Base-by-base conservation (phyloP, 1,140 invertebrate genomes). In the Homalodisca vitripennis region DNA sequence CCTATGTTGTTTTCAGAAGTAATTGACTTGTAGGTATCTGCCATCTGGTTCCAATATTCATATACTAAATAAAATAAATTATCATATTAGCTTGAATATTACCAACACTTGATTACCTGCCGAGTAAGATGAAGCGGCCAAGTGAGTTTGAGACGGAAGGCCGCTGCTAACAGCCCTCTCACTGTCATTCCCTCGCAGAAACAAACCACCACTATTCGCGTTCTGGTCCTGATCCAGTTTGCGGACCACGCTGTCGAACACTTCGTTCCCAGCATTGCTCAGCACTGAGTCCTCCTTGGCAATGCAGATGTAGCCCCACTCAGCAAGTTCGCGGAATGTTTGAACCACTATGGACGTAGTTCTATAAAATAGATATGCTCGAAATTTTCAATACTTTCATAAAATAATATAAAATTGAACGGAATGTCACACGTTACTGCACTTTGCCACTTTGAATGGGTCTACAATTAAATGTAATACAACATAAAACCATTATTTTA, bases 141-240 rank as follows among this genome's bases (percentile, higher is more conserved):
- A 0, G 81, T 83, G 62, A 79, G 79, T 71, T 84, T 85, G 3
- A 82, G 81, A 51, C 83, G 78, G 53, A 84, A 79, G n/a, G 83
- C 82, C 0, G 85, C 85, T 63, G 81, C 79, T 22, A 87, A 76
- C 10, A 86, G 75, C 80, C 71, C 85, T 66, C 85, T 78, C 46
- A 93, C 86, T 0, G 90, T 91, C 76, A 85, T 82, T 2, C 91
- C 91, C 80, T 93, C 90, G 79, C 91, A 93, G 82, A 93, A 93
- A 78, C 92, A 93, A 1, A 93, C 89, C 20, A 92, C 87, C 3
- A 92, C 90, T 34, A n/a, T 83, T 80, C 3, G 88, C 88, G 34
- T 83, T 82, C 10, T 79, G 79, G 70, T 86, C 86, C 73, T 84
- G 80, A 66, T 82, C 77, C 10, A 91, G 79, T 68, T 84, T 86